phyloP scores from a whole-genome alignment of 2,888 invertebrate genomes.

The Nudaria mundana region DNA sequence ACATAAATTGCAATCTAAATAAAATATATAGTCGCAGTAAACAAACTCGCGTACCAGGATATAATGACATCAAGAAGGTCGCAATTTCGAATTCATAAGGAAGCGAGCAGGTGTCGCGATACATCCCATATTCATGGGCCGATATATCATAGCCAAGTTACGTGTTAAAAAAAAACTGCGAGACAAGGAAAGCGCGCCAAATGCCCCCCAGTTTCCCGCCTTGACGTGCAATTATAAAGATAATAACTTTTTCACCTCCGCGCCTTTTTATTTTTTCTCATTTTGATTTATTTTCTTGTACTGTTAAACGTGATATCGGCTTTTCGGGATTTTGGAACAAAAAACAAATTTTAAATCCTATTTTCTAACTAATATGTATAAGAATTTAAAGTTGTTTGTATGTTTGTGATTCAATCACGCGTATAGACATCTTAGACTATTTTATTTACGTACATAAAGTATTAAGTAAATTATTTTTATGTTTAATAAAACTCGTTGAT shows the following conservation, averaged over 20 bases:
- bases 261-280: constrained; percentile 73
- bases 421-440: too few species aligned
- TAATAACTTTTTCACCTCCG: constrained; percentile 79
- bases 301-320: constrained; percentile 38
- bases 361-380: too few species aligned
- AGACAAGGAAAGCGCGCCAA: constrained; percentile 48
- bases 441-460: too few species aligned
- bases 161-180: constrained; percentile 49
- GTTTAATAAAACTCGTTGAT: too few species aligned
- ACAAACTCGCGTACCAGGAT: constrained; percentile 40
- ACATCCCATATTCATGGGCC: constrained; percentile 78
- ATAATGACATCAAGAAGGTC: constrained; percentile 59
- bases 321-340: too few species aligned
- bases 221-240: constrained; percentile 81
- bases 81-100: constrained; percentile 74
- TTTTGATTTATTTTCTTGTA: constrained; percentile 71
- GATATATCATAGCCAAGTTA: constrained; percentile 68
- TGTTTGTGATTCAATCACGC: too few species aligned
- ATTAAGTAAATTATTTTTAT: too few species aligned
- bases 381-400: too few species aligned
- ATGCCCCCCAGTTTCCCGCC: constrained; percentile 58
- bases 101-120: constrained; percentile 69
- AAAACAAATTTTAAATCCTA: too few species aligned
- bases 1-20: constrained; percentile 24
- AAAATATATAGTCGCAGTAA: constrained; percentile 24